A percentile compares a stretch with the other conserved stretches of the same genome.
These are phyloP conservation scores for Spialia ferax DNA, from an alignment of 2,888 invertebrate species.

Conservation along the genomic window DNA sequence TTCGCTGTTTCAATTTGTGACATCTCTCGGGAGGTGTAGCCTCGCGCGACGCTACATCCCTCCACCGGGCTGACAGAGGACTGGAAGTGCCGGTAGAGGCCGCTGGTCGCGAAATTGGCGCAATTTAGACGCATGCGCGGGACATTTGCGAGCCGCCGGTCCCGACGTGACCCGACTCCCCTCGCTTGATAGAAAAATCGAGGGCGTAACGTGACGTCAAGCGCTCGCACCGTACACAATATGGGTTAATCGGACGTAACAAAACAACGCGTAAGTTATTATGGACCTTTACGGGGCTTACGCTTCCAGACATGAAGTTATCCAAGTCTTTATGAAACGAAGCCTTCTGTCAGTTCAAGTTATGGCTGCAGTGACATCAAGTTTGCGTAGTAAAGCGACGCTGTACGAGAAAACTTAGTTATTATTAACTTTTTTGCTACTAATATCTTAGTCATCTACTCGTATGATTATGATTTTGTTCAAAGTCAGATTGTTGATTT, in stretches of 20 bases:
- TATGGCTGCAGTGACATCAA: no score
- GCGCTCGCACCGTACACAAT: conserved; percentile 69
- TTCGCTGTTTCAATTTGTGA: conserved; percentile 74
- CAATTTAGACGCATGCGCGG: conserved; percentile 82
- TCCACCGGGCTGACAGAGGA: conserved; percentile 65
- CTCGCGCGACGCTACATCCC: conserved; percentile 77
- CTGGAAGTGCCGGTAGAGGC: conserved; percentile 79
- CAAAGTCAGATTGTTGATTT: no score
- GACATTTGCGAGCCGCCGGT: conserved; percentile 73
- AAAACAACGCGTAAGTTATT: conserved; percentile 64
- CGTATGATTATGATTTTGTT: no score
- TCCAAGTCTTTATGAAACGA: no score
- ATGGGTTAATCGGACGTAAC: conserved; percentile 79
- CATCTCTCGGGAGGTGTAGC: conserved; percentile 65
- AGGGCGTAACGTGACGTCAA: conserved; percentile 85
- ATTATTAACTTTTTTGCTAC: no score
- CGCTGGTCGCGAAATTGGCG: conserved; percentile 83
- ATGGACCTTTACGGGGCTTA: background rate
- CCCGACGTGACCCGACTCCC: conserved; percentile 77
- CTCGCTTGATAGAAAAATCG: conserved; percentile 82
- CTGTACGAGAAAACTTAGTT: no score
- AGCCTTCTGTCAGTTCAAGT: no score
- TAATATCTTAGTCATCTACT: no score
- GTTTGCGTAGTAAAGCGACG: no score
- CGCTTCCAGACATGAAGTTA: background rate